phyloP scores from a whole-genome alignment of 37 sponge, comb jelly and placozoan genomes.

The Chondrilla cf. caribensis region DNA sequence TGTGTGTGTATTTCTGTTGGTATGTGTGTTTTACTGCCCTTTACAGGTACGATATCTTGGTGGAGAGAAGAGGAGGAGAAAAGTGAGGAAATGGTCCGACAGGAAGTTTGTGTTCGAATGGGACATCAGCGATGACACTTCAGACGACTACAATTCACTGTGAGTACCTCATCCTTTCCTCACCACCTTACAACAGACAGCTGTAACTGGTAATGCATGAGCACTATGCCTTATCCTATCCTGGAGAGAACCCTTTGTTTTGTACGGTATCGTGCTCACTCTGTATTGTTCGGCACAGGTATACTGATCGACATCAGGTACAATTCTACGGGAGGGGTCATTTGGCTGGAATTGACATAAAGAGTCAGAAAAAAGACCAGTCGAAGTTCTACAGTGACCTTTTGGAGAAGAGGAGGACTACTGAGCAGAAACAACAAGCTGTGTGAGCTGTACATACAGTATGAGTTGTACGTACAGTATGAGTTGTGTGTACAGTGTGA shows the following conservation, averaged over 20 bases:
- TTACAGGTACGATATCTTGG: conserved; percentile 72
- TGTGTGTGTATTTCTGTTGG: too few relatives aligned
- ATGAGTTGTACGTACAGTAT: too few relatives aligned
- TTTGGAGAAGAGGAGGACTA: conserved; percentile 84
- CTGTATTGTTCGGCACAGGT: conserved; percentile 30
- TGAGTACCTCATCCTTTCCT: conserved; percentile 20
- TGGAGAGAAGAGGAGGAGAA: conserved; percentile 74
- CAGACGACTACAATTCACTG: conserved; percentile 89
- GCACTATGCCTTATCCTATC: too few relatives aligned
- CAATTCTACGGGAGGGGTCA: conserved; percentile 97
- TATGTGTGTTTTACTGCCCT: too few relatives aligned
- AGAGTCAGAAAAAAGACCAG: conserved; percentile 89
- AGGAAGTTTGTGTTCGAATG: conserved; percentile 98
- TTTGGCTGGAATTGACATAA: conserved; percentile 95
- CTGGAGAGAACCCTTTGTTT: too few relatives aligned
- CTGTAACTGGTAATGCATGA: too few relatives aligned
- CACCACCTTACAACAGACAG: neutral
- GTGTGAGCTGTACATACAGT: conserved; percentile 46
- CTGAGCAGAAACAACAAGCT: conserved; percentile 82
- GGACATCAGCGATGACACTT: conserved; percentile 93
- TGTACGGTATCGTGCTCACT: too few relatives aligned
- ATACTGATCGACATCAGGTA: conserved; percentile 83
- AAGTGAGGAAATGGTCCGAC: conserved; percentile 78
- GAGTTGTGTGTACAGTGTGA: too few relatives aligned
- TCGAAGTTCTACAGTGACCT: conserved; percentile 88